Conservation (phyloP, 2,888 invertebrate species). For the Leucania comma region DNA sequence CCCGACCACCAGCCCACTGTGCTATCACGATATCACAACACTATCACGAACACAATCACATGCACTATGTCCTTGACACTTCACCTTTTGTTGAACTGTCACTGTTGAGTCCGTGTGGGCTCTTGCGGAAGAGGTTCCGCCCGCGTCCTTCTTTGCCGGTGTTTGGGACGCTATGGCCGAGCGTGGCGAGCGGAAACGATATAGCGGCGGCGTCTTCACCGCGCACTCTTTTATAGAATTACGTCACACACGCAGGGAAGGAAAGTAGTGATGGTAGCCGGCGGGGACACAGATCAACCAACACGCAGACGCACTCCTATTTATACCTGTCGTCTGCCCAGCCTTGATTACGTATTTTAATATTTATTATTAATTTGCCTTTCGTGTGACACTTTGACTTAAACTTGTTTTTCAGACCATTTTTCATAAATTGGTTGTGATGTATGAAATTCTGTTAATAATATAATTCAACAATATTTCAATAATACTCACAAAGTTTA, state of each 20-base stretch:
- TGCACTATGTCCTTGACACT: conserved; percentile 79
- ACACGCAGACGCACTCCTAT: conserved; percentile 73
- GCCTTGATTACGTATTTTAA: conserved; percentile 38
- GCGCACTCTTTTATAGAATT: conserved; percentile 90
- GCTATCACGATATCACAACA: conserved; percentile 83
- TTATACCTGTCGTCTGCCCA: conserved; percentile 54
- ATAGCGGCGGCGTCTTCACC: conserved; percentile 90
- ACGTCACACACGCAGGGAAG: conserved; percentile 89
- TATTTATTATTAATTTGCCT: conserved; percentile 33
- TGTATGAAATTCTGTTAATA: not conserved
- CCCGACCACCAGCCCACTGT: conserved; percentile 76
- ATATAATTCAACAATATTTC: too few relatives aligned
- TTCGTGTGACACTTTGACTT: conserved; percentile 20
- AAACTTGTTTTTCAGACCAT: conserved; percentile 3
- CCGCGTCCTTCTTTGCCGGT: conserved; percentile 85
- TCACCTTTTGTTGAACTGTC: conserved; percentile 75
- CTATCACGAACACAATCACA: conserved; percentile 82
- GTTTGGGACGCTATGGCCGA: conserved; percentile 87
- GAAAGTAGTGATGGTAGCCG: conserved; percentile 89
- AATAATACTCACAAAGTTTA: not conserved
- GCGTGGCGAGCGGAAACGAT: conserved; percentile 89
- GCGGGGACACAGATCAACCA: conserved; percentile 81
- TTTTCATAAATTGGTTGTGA: not conserved
- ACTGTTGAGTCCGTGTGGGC: conserved; percentile 84
- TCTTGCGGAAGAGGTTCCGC: conserved; percentile 89